These are phyloP conservation scores for Nephrotoma appendiculata DNA, from an alignment of 2,888 invertebrate genomes.

Conservation along the genomic window DNA sequence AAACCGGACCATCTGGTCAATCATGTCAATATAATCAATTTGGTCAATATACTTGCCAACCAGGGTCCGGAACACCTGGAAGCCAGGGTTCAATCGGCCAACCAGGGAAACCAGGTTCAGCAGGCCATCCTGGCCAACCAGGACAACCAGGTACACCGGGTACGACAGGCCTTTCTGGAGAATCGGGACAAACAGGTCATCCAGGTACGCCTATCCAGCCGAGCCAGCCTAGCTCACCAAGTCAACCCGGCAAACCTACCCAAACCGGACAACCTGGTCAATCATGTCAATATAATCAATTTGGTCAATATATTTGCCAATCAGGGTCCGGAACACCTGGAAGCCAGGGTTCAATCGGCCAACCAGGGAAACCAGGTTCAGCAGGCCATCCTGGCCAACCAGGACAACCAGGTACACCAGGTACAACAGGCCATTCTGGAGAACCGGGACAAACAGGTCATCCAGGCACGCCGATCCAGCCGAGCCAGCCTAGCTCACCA, in stretches of 20 bases:
- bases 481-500: background rate
- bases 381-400: background rate
- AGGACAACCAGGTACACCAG: background rate
- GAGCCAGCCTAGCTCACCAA: too few species aligned
- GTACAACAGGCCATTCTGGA: background rate
- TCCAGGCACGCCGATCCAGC: background rate
- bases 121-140: constrained; percentile 14
- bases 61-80: constrained; percentile 32
- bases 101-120: constrained; percentile 22
- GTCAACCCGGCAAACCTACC: constrained; percentile 6
- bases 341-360: background rate
- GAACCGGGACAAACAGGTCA: background rate
- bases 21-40: background rate
- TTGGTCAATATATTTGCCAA: background rate
- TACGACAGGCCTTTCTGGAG: background rate
- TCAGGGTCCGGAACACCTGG: constrained; percentile 18
- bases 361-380: too few species aligned
- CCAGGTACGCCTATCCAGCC: background rate
- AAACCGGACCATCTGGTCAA: constrained; percentile 13
- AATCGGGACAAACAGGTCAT: background rate
- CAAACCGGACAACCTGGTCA: background rate
- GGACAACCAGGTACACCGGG: constrained; percentile 14
- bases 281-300: background rate
- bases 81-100: constrained; percentile 36
- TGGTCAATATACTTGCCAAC: constrained; percentile 20